Conservation (phyloP, 2,113 vertebrate genomes). For the Dryoscopus gambensis region DNA sequence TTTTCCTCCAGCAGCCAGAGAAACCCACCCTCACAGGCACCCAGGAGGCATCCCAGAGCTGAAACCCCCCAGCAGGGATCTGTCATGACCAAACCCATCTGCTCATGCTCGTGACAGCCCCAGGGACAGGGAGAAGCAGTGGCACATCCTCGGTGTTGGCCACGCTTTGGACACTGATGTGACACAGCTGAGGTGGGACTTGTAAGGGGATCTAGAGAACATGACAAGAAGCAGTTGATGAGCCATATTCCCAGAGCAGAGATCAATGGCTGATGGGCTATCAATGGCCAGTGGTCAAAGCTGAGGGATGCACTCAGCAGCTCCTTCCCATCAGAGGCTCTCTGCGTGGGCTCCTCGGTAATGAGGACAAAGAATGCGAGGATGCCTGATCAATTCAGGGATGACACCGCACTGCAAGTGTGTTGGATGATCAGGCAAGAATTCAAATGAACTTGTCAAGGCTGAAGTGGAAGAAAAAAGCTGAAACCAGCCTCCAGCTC, state of each 20-base stretch:
- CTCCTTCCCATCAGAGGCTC: neutral
- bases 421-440: neutral
- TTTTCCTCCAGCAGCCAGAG: neutral
- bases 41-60: neutral
- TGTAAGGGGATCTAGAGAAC: neutral
- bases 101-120: fast-evolving
- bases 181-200: neutral
- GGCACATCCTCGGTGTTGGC: neutral
- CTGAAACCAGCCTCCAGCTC: neutral
- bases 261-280: neutral
- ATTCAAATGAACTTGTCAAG: neutral
- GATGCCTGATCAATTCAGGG: neutral
- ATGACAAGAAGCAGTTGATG: neutral
- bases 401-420: neutral
- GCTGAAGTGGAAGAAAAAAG: neutral
- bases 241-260: neutral
- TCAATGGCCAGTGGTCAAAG: fast-evolving
- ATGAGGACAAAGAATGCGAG: neutral
- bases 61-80: neutral
- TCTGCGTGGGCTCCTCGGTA: fast-evolving
- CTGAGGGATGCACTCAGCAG: neutral
- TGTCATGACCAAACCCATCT: neutral
- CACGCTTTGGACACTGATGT: neutral
- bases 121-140: neutral
- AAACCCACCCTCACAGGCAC: neutral